Conservation (phyloP, 2,888 invertebrate genomes). For the Nomada hirtipes region DNA sequence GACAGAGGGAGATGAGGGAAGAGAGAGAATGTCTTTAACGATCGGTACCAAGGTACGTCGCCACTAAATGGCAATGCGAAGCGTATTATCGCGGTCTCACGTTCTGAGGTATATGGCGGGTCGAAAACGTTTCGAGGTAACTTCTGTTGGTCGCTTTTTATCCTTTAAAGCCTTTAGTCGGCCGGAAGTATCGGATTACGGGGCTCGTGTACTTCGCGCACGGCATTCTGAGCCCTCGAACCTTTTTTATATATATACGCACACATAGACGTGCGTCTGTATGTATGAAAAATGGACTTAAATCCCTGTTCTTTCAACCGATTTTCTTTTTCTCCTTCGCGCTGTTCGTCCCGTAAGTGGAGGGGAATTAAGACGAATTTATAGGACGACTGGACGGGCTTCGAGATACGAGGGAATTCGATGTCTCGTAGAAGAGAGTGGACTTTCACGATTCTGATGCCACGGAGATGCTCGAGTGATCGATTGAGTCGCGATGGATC, state of each 20-base stretch:
- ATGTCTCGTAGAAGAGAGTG: neutral
- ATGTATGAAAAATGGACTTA: constrained; percentile 46
- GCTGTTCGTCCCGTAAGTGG: neutral
- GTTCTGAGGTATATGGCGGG: constrained; percentile 32
- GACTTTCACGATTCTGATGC: neutral
- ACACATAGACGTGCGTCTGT: neutral
- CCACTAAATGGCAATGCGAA: constrained; percentile 64
- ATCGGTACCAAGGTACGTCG: constrained; percentile 66
- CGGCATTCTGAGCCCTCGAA: constrained; percentile 39
- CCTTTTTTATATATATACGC: constrained; percentile 16
- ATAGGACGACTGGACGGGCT: constrained; percentile 26
- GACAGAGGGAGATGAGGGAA: neutral
- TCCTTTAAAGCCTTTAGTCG: constrained; percentile 64
- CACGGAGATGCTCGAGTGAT: neutral
- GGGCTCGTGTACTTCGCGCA: constrained; percentile 35
- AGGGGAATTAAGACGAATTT: constrained; percentile 51
- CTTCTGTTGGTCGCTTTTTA: constrained; percentile 63
- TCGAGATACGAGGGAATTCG: constrained; percentile 21
- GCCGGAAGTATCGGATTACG: constrained; percentile 67
- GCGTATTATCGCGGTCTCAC: constrained; percentile 61
- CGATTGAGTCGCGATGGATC: neutral
- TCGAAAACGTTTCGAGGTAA: constrained; percentile 53
- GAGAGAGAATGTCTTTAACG: constrained; percentile 65
- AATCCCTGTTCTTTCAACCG: constrained; percentile 34
- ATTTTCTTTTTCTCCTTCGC: neutral